A percentile compares a stretch with the other conserved stretches of the same genome.
Conservation (phyloP, 2,797 vertebrate species). For the Dipus sagitta region DNA sequence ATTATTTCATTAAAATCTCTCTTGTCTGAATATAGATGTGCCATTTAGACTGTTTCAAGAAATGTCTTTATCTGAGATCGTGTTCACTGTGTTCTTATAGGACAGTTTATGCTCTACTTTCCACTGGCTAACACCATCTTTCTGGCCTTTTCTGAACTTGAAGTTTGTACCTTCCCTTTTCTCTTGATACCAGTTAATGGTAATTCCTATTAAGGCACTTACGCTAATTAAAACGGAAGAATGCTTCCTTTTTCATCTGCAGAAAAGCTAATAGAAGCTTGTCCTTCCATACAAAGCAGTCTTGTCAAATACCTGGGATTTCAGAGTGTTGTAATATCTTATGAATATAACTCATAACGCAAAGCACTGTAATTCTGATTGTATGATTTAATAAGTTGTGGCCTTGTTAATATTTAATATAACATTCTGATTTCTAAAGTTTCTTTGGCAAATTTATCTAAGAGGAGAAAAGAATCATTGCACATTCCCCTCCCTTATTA, state of each 20-base stretch:
- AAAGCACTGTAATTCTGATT: constrained; percentile 39
- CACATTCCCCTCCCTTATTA: background rate
- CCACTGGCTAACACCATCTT: background rate
- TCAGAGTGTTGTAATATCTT: background rate
- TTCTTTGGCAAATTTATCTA: constrained; percentile 55
- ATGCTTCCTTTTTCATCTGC: background rate
- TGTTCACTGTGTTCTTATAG: constrained; percentile 21
- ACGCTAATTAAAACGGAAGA: constrained; percentile 5
- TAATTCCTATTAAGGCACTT: constrained; percentile 22
- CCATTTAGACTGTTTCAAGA: constrained; percentile 43
- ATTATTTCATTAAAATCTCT: constrained; percentile 32
- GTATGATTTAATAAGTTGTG: background rate
- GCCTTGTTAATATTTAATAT: constrained; percentile 46
- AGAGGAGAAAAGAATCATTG: background rate
- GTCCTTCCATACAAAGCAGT: background rate
- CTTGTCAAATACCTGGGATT: constrained; percentile 13
- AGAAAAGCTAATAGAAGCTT: constrained; percentile 39
- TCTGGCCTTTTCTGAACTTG: constrained; percentile 47
- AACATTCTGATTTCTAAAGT: constrained; percentile 48
- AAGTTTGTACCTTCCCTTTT: constrained; percentile 5
- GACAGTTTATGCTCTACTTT: background rate
- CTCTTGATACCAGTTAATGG: constrained; percentile 18
- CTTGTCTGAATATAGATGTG: background rate
- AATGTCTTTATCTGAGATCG: constrained; percentile 37
- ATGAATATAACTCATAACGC: constrained; percentile 40